phyloP scores from a whole-genome alignment of 2,797 vertebrate genomes.

The Eremophila alpestris region DNA sequence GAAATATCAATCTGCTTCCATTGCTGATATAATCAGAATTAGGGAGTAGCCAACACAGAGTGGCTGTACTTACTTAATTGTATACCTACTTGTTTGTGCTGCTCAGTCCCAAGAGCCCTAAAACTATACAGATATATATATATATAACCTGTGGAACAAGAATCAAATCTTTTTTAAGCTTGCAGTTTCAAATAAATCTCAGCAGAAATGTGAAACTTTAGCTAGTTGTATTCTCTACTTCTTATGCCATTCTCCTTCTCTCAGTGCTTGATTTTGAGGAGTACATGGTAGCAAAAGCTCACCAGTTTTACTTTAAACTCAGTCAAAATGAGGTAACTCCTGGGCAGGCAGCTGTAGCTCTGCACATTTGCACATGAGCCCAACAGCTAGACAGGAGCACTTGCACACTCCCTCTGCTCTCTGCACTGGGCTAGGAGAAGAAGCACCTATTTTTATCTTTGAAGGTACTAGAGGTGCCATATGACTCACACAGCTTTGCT shows the following conservation, averaged over 20 bases:
- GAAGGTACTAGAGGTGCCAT: background rate
- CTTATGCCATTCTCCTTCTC: background rate
- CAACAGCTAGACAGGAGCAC: background rate
- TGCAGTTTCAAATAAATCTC: background rate
- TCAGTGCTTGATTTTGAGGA: background rate
- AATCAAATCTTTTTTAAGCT: background rate
- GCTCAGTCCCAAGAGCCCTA: background rate
- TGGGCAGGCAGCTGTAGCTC: background rate
- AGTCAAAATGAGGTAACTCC: background rate
- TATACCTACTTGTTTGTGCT: background rate
- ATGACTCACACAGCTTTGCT: background rate
- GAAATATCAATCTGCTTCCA: background rate
- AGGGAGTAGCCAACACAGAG: background rate
- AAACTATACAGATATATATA: background rate
- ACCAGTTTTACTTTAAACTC: background rate
- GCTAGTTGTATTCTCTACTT: background rate
- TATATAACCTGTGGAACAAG: background rate
- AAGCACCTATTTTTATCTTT: background rate
- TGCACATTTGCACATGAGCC: rapidly evolving
- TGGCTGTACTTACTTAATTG: background rate
- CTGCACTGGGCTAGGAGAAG: background rate
- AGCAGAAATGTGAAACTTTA: background rate
- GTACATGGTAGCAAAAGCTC: background rate
- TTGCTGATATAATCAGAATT: background rate
- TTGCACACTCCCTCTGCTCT: background rate